Evolutionary conservation across 2,113 vertebrate genomes (phyloP).

Genomic region (Tachysurus vachellii): DNA sequence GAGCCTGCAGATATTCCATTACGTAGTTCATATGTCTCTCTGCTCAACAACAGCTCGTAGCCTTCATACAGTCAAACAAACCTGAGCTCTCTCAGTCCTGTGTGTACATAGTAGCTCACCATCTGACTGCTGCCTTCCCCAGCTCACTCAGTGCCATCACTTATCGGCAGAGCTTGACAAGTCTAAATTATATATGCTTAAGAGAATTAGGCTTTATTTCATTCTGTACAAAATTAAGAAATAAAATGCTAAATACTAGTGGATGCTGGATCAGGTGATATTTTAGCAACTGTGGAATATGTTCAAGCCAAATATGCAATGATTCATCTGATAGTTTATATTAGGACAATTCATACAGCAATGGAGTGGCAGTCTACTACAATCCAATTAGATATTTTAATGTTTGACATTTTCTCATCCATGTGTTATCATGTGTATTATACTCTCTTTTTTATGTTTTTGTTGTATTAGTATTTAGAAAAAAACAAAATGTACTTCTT

Average conservation of each 20-base stretch:
- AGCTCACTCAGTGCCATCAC: neutral
- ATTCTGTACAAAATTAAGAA: neutral
- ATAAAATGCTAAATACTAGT: neutral
- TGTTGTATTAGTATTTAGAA: neutral
- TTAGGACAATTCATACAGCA: neutral
- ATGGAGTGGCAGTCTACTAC: neutral
- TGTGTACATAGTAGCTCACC: conserved; percentile 42
- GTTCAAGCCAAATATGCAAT: neutral
- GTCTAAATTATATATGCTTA: neutral
- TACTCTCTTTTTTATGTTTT: neutral
- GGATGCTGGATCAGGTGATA: neutral
- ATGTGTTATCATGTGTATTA: neutral
- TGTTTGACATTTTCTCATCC: neutral
- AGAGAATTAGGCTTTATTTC: neutral
- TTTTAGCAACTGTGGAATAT: neutral
- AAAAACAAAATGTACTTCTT: neutral
- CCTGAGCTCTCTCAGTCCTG: conserved; percentile 37
- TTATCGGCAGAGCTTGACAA: neutral
- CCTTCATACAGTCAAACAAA: conserved; percentile 57
- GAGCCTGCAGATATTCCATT: conserved; percentile 76
- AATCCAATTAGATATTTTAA: neutral
- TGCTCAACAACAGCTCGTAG: conserved; percentile 61
- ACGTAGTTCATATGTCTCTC: conserved; percentile 65
- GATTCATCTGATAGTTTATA: neutral
- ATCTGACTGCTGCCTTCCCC: neutral